Conservation (phyloP, 35 echinoderm and acorn worm species). For the Ophiothrix spiculata region DNA sequence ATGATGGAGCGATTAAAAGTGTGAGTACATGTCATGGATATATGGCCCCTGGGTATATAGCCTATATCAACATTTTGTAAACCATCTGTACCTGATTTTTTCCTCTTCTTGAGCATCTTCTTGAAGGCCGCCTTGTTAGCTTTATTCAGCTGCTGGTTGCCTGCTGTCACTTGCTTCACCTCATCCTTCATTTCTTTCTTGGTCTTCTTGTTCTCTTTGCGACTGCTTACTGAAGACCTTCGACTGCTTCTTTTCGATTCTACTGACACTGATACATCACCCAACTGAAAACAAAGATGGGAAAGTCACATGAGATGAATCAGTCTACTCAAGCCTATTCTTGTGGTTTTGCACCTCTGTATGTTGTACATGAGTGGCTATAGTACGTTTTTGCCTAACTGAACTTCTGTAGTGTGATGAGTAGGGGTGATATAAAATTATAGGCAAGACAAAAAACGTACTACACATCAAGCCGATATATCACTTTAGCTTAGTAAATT, state of each 20-base stretch:
- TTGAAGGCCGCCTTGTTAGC: slow-evolving; percentile 72
- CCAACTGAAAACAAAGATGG: slow-evolving; percentile 38
- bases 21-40: background rate
- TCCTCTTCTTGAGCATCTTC: slow-evolving; percentile 79
- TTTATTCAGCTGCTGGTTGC: slow-evolving; percentile 70
- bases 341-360: background rate
- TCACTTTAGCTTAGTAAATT: too few species aligned
- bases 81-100: slow-evolving; percentile 61
- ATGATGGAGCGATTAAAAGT: background rate
- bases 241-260: slow-evolving; percentile 14
- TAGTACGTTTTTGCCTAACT: too few species aligned
- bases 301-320: background rate
- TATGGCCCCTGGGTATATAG: too few species aligned
- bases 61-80: too few species aligned
- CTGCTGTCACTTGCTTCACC: slow-evolving; percentile 14
- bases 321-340: background rate
- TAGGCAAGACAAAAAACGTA: background rate
- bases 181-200: slow-evolving; percentile 37
- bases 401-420: too few species aligned
- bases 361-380: too few species aligned
- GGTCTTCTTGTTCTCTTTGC: slow-evolving; percentile 1
- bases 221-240: slow-evolving; percentile 6
- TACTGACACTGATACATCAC: slow-evolving; percentile 49
- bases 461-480: background rate
- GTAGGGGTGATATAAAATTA: background rate